phyloP scores from a whole-genome alignment of 2,888 invertebrate genomes.

The Eupithecia abbreviata region DNA sequence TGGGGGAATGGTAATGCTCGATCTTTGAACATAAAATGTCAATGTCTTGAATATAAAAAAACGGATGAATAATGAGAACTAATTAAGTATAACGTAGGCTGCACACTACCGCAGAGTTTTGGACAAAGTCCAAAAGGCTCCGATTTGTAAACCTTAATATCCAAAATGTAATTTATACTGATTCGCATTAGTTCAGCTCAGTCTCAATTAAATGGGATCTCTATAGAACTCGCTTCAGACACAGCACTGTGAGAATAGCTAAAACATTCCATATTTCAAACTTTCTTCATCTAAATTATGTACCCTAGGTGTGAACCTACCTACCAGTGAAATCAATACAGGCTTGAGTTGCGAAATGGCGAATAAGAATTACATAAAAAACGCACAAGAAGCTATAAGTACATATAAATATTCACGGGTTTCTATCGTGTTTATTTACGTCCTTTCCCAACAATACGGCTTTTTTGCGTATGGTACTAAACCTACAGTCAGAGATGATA shows the following conservation, averaged over 20 bases:
- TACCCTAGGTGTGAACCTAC: no score
- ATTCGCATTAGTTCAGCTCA: conserved; percentile 43
- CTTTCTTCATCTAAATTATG: background rate
- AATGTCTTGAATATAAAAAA: background rate
- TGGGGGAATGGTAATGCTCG: background rate
- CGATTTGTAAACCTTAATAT: conserved; percentile 31
- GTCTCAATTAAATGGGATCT: conserved; percentile 52
- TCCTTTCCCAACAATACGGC: no score
- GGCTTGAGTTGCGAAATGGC: no score
- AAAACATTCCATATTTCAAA: background rate
- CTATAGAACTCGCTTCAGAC: conserved; percentile 42
- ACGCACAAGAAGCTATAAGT: no score
- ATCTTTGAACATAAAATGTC: background rate
- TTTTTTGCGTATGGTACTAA: no score
- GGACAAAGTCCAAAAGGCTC: conserved; percentile 14
- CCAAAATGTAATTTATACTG: conserved; percentile 44
- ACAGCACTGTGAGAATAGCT: conserved; percentile 9
- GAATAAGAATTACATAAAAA: no score
- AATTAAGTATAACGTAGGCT: background rate
- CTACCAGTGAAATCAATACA: no score
- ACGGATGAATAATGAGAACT: background rate
- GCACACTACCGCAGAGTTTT: background rate
- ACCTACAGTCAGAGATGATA: no score
- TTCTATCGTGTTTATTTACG: no score
- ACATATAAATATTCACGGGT: no score